phyloP scores from a whole-genome alignment of 1,140 invertebrate species.

The Antheraea pernyi region DNA sequence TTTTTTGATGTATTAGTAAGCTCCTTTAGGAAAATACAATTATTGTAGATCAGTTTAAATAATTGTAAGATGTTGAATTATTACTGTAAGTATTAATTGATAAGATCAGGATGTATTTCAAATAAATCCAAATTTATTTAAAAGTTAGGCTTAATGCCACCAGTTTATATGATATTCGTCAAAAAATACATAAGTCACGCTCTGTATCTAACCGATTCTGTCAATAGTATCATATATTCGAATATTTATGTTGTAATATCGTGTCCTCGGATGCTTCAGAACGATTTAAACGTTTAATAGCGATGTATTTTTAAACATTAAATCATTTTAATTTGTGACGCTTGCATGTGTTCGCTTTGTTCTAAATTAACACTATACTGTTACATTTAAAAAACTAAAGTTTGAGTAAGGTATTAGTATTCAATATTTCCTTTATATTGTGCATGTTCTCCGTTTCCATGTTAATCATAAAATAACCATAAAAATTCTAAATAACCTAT shows the following conservation, averaged over 20 bases:
- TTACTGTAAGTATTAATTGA: neutral
- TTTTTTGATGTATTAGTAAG: no score
- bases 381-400: neutral
- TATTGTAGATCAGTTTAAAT: no score
- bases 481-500: neutral
- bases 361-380: neutral
- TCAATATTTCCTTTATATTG: neutral
- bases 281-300: neutral
- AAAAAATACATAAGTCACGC: neutral
- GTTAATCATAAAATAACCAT: neutral
- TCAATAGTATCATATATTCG: neutral
- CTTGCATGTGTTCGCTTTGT: conserved; percentile 10
- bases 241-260: conserved; percentile 1
- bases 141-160: neutral
- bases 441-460: neutral
- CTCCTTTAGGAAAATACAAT: no score
- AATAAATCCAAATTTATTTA: neutral
- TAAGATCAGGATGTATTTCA: neutral
- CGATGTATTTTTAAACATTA: neutral
- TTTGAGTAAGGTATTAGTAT: neutral
- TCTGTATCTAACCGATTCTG: conserved; percentile 6
- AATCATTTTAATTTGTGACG: conserved; percentile 5
- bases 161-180: neutral
- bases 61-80: no score
- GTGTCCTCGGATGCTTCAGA: neutral